These are phyloP conservation scores for Dromococcyx pavoninus DNA, from an alignment of 2,797 vertebrate genomes.

Conservation along the genomic window DNA sequence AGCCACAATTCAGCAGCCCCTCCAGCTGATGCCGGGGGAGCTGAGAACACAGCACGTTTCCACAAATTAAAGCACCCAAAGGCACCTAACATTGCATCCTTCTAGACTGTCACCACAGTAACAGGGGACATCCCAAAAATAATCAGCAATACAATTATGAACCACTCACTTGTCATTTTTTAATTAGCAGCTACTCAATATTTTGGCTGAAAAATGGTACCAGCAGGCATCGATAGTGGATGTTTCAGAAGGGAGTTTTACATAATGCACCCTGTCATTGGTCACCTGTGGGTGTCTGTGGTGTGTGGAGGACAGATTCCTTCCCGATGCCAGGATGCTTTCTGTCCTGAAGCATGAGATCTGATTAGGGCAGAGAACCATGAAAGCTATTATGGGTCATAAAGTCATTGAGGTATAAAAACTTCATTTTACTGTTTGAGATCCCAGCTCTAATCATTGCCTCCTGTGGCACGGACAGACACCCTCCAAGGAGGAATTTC, in stretches of 20 bases:
- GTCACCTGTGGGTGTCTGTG: background rate
- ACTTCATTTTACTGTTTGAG: background rate
- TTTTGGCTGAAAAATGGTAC: background rate
- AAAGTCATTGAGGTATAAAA: background rate
- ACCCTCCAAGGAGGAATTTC: background rate
- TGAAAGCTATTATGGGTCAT: background rate
- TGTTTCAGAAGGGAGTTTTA: background rate
- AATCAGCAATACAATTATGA: background rate
- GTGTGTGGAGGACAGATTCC: background rate
- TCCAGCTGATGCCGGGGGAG: background rate
- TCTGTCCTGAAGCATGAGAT: background rate
- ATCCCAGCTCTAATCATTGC: background rate
- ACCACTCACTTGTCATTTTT: background rate
- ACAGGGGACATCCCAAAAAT: conserved; percentile 3
- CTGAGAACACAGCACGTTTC: background rate
- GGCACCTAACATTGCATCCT: background rate
- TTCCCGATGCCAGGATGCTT: background rate
- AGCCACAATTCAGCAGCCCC: background rate
- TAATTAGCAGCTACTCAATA: background rate
- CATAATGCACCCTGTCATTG: background rate
- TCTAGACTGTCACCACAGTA: background rate
- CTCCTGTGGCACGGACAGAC: background rate
- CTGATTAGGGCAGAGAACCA: background rate
- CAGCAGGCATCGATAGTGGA: background rate
- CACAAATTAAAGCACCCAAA: background rate